phyloP scores from a whole-genome alignment of 1,140 invertebrate species.

The Solenopsis fugax region DNA sequence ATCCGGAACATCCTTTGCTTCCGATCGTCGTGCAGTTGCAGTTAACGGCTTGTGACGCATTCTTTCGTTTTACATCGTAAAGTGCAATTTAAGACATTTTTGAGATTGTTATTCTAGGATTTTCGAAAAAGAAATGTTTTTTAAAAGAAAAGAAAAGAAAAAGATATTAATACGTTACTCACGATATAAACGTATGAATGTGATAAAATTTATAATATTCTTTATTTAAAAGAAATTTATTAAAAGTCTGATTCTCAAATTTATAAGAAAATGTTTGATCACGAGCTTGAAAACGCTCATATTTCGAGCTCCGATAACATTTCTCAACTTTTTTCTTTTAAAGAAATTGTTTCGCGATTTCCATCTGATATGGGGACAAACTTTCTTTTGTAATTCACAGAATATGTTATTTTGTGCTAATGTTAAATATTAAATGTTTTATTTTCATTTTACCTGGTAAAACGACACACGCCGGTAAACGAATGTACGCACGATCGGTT shows the following conservation, averaged over 20 bases:
- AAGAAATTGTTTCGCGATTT: neutral
- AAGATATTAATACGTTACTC: neutral
- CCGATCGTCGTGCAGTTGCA: constrained; percentile 53
- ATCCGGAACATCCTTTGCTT: constrained; percentile 61
- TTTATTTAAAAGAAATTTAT: too few relatives aligned
- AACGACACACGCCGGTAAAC: constrained; percentile 53
- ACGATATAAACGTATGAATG: constrained; percentile 4
- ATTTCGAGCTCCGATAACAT: neutral
- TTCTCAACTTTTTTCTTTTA: neutral
- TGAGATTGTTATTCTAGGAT: neutral
- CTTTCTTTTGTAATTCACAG: neutral
- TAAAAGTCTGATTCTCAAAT: constrained; percentile 4
- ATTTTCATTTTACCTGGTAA: constrained; percentile 67
- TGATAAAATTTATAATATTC: neutral
- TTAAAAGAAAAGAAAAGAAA: neutral
- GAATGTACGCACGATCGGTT: constrained; percentile 56
- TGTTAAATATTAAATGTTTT: constrained; percentile 1
- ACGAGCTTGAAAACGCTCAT: neutral
- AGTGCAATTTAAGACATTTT: constrained; percentile 43
- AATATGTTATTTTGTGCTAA: neutral
- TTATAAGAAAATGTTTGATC: neutral
- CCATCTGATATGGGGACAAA: neutral
- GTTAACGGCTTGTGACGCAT: constrained; percentile 45
- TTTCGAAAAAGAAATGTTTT: neutral
- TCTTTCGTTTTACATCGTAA: constrained; percentile 67